phyloP scores from a whole-genome alignment of 2,797 vertebrate species.

The Halcyon chelicuti region DNA sequence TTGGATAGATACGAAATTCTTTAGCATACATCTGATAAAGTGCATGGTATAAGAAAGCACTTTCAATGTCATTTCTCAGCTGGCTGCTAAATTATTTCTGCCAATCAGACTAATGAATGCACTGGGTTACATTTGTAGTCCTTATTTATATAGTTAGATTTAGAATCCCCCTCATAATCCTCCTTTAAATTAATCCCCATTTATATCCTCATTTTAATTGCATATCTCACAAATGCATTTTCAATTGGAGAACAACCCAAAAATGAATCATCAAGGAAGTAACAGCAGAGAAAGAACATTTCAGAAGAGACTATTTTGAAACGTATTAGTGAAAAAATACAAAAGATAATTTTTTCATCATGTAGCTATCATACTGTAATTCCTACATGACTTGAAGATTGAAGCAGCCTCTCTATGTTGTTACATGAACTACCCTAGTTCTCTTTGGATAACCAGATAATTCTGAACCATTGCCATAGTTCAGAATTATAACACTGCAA shows the following conservation, averaged over 20 bases:
- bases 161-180: conserved; percentile 31
- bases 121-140: conserved; percentile 22
- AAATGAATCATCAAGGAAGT: neutral
- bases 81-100: conserved; percentile 23
- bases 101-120: conserved; percentile 42
- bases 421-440: neutral
- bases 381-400: neutral
- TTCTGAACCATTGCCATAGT: neutral
- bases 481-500: neutral
- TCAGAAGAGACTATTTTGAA: neutral
- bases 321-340: neutral
- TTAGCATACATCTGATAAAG: neutral
- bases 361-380: neutral
- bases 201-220: conserved; percentile 50
- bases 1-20: neutral
- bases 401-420: neutral
- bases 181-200: conserved; percentile 48
- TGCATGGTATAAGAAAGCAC: neutral
- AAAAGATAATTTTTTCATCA: neutral
- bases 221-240: conserved; percentile 22
- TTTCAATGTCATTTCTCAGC: neutral
- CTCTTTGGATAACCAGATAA: neutral
- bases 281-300: neutral
- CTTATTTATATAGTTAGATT: conserved; percentile 47
- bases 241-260: conserved; percentile 14